Base-by-base conservation (phyloP, 2,113 vertebrate species). In the Saccopteryx leptura region DNA sequence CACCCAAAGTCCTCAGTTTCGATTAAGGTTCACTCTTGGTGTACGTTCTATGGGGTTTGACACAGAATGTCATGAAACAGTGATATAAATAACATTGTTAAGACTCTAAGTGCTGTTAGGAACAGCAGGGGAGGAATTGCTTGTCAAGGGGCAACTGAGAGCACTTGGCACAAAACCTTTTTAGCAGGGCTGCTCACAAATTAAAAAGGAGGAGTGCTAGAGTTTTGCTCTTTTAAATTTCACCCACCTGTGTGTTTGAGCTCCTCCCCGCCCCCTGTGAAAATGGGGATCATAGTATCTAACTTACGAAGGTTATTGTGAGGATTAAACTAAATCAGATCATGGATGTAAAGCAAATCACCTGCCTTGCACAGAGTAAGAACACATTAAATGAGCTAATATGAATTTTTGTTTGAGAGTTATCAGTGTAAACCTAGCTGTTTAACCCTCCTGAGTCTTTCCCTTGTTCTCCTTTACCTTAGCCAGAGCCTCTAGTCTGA, bases 301-400 rank as follows among this genome's bases (percentile, higher is more conserved):
- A 71, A 60, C 31, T 78, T 56, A 76, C 84, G 54, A 90, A 93
- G 78, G 69, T 90, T 63, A 56, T 56, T 82, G 18, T 48, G 63
- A 95, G 31, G 82, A 75, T 79, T 10, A 23, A 82, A 63, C 88
- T 92, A 90, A 85, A 74, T 58, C 39, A 79, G 19, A 78, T 60
- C 31, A 68, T 12, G 31, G 52, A 18, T 79, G 9, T 61, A 78
- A 82, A 81, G 39, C 23, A n/a, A 91, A 79, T 68, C 28, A 13
- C 39, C 24, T 86, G 50, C 28, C 33, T 69, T 65, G 21, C 65
- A 50, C 6, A n/a, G 58, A 58, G 24, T 48, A 14, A 88, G 28
- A 56, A 65, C 54, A 71, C 24, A 24, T 19, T 88, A 39, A 66
- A 26, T 11, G 14, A 79, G 46, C 9, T n/a, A 21, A 65, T 23